phyloP scores from a whole-genome alignment of 2,888 invertebrate species.

The Drosophila cracens region DNA sequence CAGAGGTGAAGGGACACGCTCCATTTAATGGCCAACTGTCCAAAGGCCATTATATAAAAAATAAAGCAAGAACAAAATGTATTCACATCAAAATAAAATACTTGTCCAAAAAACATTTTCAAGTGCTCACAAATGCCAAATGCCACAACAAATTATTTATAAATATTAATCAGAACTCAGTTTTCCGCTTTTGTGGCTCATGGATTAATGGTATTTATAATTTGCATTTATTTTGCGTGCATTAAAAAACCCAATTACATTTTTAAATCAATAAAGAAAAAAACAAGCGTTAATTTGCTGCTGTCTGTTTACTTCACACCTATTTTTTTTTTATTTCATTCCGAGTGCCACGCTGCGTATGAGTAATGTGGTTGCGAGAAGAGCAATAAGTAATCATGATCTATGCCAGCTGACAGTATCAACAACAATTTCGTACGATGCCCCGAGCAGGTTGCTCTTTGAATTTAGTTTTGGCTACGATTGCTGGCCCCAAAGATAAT shows the following conservation, averaged over 20 bases:
- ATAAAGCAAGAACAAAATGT: slow-evolving; percentile 1
- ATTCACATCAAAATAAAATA: slow-evolving; percentile 26
- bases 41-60: slow-evolving; percentile 18
- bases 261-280: slow-evolving; percentile 2
- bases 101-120: slow-evolving; percentile 22
- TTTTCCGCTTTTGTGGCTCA: not conserved
- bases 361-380: slow-evolving; percentile 67
- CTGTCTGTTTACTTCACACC: slow-evolving; percentile 48
- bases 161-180: slow-evolving; percentile 43
- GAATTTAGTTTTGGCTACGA: slow-evolving; percentile 35
- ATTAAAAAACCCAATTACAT: slow-evolving; percentile 25
- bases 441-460: slow-evolving; percentile 20
- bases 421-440: slow-evolving; percentile 31
- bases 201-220: slow-evolving; percentile 46
- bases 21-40: slow-evolving; percentile 56
- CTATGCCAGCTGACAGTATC: slow-evolving; percentile 56
- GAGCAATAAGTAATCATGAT: slow-evolving; percentile 58
- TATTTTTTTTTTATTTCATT: slow-evolving; percentile 4
- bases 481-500: slow-evolving; percentile 44
- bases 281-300: slow-evolving; percentile 23
- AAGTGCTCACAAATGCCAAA: slow-evolving; percentile 35
- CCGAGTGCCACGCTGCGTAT: slow-evolving; percentile 73
- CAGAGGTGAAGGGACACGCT: slow-evolving; percentile 25
- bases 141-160: slow-evolving; percentile 38
- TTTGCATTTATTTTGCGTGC: slow-evolving; percentile 11